phyloP scores from a whole-genome alignment of 2,113 vertebrate species.

The Bambusicola thoracicus region DNA sequence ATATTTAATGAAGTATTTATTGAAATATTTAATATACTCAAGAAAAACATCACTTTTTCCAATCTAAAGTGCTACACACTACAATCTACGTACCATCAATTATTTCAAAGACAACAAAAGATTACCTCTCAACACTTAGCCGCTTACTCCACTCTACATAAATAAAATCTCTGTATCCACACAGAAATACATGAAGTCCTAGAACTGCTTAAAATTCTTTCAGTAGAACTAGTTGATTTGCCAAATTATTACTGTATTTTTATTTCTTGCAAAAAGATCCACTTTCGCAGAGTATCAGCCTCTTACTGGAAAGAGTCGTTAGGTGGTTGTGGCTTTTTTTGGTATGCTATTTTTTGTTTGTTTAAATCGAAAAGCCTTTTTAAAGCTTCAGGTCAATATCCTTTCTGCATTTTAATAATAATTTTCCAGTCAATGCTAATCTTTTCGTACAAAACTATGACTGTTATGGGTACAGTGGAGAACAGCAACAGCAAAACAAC shows the following conservation, averaged over 20 bases:
- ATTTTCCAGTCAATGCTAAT: background rate
- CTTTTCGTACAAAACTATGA: background rate
- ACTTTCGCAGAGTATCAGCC: background rate
- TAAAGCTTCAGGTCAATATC: background rate
- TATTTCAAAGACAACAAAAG: background rate
- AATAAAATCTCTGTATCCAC: background rate
- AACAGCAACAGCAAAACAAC: background rate
- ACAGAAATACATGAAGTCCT: background rate
- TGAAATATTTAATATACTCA: background rate
- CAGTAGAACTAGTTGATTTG: background rate
- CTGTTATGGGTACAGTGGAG: background rate
- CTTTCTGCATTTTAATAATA: background rate
- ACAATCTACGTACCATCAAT: background rate
- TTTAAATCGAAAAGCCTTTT: background rate
- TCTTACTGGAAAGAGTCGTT: background rate
- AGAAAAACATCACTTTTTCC: background rate
- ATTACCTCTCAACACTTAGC: background rate
- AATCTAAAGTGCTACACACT: background rate
- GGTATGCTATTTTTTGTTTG: background rate
- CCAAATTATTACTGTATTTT: background rate
- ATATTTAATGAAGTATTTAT: background rate
- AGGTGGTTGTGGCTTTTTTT: fast-evolving
- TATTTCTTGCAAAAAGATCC: background rate
- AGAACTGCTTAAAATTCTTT: background rate
- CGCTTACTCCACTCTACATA: background rate